Conservation (phyloP, 2,113 vertebrate species). For the Anolis sagrei region DNA sequence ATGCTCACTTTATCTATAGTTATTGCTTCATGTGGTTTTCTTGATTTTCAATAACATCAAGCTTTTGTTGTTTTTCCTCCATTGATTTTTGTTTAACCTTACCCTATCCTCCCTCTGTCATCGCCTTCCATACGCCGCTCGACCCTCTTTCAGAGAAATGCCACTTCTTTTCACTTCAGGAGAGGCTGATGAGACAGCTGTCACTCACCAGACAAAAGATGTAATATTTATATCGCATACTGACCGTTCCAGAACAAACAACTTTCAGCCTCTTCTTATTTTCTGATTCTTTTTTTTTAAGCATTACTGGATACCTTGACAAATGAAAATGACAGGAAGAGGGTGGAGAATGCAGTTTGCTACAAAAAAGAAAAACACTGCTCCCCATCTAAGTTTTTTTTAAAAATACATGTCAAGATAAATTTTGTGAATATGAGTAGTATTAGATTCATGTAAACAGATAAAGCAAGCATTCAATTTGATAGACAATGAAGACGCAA, state of each 20-base stretch:
- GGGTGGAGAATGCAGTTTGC: neutral
- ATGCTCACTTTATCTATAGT: slow-evolving; percentile 30
- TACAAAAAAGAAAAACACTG: neutral
- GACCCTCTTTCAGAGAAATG: neutral
- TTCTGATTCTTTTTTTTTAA: neutral
- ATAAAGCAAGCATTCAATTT: slow-evolving; percentile 37
- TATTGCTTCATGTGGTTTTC: slow-evolving; percentile 42
- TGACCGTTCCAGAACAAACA: slow-evolving; percentile 35
- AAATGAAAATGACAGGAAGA: neutral
- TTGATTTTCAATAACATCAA: slow-evolving; percentile 52
- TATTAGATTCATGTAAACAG: slow-evolving; percentile 25
- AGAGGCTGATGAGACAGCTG: slow-evolving; percentile 21
- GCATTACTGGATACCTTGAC: slow-evolving; percentile 37
- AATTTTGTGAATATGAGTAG: slow-evolving; percentile 22
- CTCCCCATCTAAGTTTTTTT: neutral
- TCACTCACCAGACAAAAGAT: slow-evolving; percentile 18
- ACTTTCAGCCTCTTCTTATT: slow-evolving; percentile 11
- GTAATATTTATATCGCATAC: rapidly evolving
- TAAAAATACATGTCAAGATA: slow-evolving; percentile 4
- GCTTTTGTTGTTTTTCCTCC: slow-evolving; percentile 2
- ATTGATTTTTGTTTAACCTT: slow-evolving; percentile 39
- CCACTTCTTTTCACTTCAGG: slow-evolving; percentile 5
- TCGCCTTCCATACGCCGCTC: slow-evolving; percentile 42
- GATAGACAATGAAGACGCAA: slow-evolving; percentile 31
- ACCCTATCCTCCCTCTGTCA: slow-evolving; percentile 41